Evolutionary conservation across 2,797 vertebrate species (phyloP).

Genomic region (Pantherophis vulpinus): DNA sequence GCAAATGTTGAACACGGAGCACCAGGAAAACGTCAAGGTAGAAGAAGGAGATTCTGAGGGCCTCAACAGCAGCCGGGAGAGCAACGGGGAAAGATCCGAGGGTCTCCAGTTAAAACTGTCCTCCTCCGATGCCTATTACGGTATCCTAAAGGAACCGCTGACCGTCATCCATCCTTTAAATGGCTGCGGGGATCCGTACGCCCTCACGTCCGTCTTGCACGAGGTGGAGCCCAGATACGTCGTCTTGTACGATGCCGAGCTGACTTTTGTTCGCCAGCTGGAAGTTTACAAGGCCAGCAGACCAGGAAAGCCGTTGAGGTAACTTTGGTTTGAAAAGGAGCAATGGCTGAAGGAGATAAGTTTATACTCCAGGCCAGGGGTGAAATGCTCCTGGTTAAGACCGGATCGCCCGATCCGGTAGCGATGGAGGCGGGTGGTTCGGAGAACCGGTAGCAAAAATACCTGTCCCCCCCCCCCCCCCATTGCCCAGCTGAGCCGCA

Average conservation of each 20-base stretch:
- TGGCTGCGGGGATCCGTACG: constrained; percentile 89
- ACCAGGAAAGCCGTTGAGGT: constrained; percentile 87
- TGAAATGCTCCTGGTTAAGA: no score
- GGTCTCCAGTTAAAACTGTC: constrained; percentile 73
- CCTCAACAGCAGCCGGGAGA: constrained; percentile 54
- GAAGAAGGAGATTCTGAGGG: constrained; percentile 56
- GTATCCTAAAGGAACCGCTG: constrained; percentile 87
- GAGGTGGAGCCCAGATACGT: constrained; percentile 92
- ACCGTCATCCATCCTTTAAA: constrained; percentile 89
- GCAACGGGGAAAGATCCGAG: constrained; percentile 61
- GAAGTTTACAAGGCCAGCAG: constrained; percentile 90
- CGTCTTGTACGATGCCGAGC: constrained; percentile 89
- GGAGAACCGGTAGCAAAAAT: no score
- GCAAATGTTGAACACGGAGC: constrained; percentile 79
- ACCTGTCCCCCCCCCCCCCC: no score
- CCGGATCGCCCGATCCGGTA: no score
- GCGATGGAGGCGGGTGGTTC: no score
- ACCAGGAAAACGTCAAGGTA: constrained; percentile 62
- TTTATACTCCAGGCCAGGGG: no score
- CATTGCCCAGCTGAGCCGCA: no score
- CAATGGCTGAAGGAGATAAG: neutral
- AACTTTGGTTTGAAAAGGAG: constrained; percentile 31
- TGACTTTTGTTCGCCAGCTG: constrained; percentile 92
- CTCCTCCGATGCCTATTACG: constrained; percentile 89
- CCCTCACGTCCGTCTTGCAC: constrained; percentile 85